phyloP scores from a whole-genome alignment of 2,113 vertebrate genomes.

The Asarcornis scutulata region DNA sequence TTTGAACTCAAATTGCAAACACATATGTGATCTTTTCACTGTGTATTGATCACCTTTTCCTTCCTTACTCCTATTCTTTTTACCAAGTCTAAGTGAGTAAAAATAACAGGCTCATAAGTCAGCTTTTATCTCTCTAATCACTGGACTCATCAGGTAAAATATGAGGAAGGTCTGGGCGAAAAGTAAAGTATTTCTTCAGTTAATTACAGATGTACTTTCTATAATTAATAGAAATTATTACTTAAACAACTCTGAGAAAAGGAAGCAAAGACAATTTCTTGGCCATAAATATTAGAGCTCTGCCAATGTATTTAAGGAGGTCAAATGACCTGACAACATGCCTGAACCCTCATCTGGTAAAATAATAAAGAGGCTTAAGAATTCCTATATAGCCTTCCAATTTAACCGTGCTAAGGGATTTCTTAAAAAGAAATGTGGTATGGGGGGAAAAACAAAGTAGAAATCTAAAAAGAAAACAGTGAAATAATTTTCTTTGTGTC shows the following conservation, averaged over 20 bases:
- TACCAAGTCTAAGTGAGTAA: neutral
- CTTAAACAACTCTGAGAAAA: conserved; percentile 11
- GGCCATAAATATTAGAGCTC: neutral
- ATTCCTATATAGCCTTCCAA: neutral
- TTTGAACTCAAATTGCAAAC: neutral
- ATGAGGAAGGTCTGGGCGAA: neutral
- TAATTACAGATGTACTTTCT: neutral
- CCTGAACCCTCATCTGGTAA: conserved; percentile 48
- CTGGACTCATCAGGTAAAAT: neutral
- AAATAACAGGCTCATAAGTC: neutral
- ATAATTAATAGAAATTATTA: conserved; percentile 5
- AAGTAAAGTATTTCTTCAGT: neutral
- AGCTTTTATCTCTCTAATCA: neutral
- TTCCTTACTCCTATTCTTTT: neutral
- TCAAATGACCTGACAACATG: conserved; percentile 55
- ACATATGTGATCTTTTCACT: neutral
- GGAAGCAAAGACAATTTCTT: conserved; percentile 23
- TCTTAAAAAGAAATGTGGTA: conserved; percentile 31
- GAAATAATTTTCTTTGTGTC: neutral
- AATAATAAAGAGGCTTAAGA: conserved; percentile 36
- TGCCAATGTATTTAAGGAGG: conserved; percentile 54
- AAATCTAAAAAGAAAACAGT: conserved; percentile 1
- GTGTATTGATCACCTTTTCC: neutral
- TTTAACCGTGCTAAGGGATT: conserved; percentile 5
- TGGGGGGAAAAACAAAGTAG: neutral